Conservation (phyloP, 2,113 vertebrate genomes). For the Calonectris borealis region DNA sequence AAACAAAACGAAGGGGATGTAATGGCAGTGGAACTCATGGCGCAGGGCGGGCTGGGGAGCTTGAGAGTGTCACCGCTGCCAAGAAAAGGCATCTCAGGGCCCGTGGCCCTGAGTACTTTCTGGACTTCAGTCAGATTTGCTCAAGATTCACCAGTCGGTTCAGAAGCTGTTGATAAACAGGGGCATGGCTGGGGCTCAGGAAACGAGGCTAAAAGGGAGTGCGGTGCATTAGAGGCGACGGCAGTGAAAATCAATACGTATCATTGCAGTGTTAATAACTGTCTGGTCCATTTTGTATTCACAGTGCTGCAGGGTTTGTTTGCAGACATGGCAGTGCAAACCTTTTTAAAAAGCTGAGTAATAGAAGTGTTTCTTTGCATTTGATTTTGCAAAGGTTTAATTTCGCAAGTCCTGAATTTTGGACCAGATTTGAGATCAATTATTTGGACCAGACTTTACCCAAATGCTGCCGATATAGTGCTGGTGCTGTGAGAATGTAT, state of each 20-base stretch:
- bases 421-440: not conserved
- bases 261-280: not conserved
- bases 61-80: not conserved
- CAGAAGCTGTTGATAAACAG: not conserved
- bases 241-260: not conserved
- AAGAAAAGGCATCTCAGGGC: not conserved
- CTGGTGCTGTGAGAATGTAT: too few relatives aligned
- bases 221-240: accelerated
- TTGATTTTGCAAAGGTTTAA: not conserved
- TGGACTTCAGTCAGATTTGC: not conserved
- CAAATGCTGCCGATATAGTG: not conserved
- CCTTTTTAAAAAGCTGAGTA: not conserved
- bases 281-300: not conserved
- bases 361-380: not conserved
- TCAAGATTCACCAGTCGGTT: not conserved
- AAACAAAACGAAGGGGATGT: not conserved
- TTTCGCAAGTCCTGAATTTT: not conserved
- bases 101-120: accelerated
- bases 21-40: not conserved
- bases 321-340: not conserved
- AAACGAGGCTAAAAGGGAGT: not conserved
- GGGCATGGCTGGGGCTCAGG: not conserved
- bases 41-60: accelerated
- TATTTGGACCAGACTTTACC: not conserved
- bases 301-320: not conserved